Evolutionary conservation across 2,888 invertebrate genomes (phyloP).

Genomic region (Caenorhabditis panamensis): DNA sequence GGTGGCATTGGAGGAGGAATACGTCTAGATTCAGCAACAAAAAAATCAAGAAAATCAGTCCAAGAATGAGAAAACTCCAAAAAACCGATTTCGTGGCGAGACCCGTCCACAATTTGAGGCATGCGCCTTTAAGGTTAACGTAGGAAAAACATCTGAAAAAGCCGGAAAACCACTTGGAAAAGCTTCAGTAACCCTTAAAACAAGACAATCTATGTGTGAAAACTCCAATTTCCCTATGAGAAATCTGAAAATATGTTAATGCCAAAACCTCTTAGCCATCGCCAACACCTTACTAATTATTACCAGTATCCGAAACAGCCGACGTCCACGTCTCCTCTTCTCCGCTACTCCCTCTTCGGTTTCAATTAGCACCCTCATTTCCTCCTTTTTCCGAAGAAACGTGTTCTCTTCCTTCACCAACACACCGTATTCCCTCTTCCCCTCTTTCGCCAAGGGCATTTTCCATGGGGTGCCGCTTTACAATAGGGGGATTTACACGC

Average conservation of each 20-base stretch:
- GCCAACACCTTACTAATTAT: neutral
- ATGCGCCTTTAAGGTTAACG: too few species aligned
- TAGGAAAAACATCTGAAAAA: too few species aligned
- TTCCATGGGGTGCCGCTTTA: neutral
- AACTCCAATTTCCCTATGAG: too few species aligned
- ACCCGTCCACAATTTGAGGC: too few species aligned
- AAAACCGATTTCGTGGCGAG: too few species aligned
- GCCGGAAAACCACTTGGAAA: neutral
- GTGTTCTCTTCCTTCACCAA: neutral
- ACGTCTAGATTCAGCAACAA: too few species aligned
- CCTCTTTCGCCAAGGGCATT: slow-evolving; percentile 2
- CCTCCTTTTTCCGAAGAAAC: slow-evolving; percentile 1
- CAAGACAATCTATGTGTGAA: too few species aligned
- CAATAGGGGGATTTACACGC: slow-evolving; percentile 1
- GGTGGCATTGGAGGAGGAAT: too few species aligned
- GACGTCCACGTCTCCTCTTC: neutral
- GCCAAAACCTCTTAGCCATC: too few species aligned
- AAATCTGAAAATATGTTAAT: too few species aligned
- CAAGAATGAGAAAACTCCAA: too few species aligned
- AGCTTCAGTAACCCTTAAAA: neutral
- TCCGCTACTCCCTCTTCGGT: neutral
- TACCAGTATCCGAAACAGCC: slow-evolving; percentile 5
- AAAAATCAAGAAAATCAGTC: too few species aligned
- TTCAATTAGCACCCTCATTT: slow-evolving; percentile 21
- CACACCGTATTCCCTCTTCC: neutral